Conservation (phyloP, 2,797 vertebrate species). For the Periophthalmus magnuspinnatus region DNA sequence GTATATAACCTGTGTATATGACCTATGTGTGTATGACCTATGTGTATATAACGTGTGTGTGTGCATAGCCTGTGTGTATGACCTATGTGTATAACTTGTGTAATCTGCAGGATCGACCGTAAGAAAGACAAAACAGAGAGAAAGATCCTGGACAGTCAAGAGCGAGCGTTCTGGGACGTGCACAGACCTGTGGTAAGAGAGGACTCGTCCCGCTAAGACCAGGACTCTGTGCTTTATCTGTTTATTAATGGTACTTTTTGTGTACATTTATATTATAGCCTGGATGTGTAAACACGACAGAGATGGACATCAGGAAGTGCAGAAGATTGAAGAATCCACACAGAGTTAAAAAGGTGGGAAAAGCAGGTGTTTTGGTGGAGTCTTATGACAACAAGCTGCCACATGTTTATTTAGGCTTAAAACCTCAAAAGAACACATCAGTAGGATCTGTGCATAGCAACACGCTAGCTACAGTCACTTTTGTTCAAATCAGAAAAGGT, state of each 20-base stretch:
- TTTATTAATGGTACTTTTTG: background rate
- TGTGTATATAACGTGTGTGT: too few relatives aligned
- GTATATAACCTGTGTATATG: too few relatives aligned
- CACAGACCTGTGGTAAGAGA: constrained; percentile 92
- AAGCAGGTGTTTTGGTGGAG: background rate
- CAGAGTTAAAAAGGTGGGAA: constrained; percentile 91
- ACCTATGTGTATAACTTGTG: constrained; percentile 27
- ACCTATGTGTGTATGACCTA: too few relatives aligned
- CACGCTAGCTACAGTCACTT: too few relatives aligned
- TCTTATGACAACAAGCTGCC: background rate
- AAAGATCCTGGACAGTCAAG: constrained; percentile 98
- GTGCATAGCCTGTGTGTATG: too few relatives aligned
- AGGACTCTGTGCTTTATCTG: background rate
- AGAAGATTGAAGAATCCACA: constrained; percentile 96
- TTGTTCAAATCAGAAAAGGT: too few relatives aligned
- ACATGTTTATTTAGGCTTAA: too few relatives aligned
- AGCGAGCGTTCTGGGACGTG: constrained; percentile 98
- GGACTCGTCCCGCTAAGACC: background rate
- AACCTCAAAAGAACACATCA: too few relatives aligned
- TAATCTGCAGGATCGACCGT: constrained; percentile 89
- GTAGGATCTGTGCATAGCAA: too few relatives aligned
- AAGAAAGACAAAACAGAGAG: constrained; percentile 99
- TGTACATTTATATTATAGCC: constrained; percentile 74
- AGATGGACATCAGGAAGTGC: constrained; percentile 99
- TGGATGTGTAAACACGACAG: constrained; percentile 97